A percentile compares a stretch with the other conserved stretches of the same genome.
Evolutionary conservation across 2,797 vertebrate genomes (phyloP).

Genomic region (Diplodus puntazzo): DNA sequence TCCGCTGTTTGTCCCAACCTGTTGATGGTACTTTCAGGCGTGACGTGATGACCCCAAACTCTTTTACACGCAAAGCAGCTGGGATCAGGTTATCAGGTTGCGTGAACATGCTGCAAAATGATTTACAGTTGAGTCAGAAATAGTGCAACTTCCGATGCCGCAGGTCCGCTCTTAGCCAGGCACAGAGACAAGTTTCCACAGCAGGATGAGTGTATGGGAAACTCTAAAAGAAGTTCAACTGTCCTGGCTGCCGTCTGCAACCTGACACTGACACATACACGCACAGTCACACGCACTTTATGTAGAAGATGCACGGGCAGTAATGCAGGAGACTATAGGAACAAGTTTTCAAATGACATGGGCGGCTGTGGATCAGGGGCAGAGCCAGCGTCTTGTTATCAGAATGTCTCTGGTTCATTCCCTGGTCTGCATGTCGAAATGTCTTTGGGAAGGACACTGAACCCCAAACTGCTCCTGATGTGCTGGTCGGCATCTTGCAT

Average conservation of each 20-base stretch:
- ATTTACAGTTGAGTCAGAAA: constrained; percentile 70
- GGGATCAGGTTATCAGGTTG: constrained; percentile 48
- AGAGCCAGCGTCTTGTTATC: too few species aligned
- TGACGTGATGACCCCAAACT: constrained; percentile 25
- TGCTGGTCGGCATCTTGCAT: too few species aligned
- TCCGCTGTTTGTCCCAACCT: neutral
- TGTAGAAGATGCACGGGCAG: neutral
- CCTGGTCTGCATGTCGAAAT: too few species aligned
- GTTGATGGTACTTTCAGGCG: constrained; percentile 46
- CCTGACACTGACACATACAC: constrained; percentile 28
- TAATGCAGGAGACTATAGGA: neutral
- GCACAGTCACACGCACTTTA: neutral
- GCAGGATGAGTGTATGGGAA: constrained; percentile 47
- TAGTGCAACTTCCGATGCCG: constrained; percentile 63
- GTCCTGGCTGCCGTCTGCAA: constrained; percentile 46
- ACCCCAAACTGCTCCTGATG: too few species aligned
- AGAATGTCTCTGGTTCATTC: too few species aligned
- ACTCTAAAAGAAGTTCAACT: constrained; percentile 71
- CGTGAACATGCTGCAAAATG: constrained; percentile 39
- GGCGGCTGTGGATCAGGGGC: too few species aligned
- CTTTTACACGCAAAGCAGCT: constrained; percentile 33
- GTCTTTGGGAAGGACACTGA: too few species aligned
- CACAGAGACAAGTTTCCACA: constrained; percentile 54
- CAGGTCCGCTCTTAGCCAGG: constrained; percentile 27
- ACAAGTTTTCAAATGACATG: constrained; percentile 2